Evolutionary conservation across 1,140 invertebrate genomes (phyloP), one percentile per base, ranked within the genome.

Genomic region (Lepidotrigona ventralis): DNA sequence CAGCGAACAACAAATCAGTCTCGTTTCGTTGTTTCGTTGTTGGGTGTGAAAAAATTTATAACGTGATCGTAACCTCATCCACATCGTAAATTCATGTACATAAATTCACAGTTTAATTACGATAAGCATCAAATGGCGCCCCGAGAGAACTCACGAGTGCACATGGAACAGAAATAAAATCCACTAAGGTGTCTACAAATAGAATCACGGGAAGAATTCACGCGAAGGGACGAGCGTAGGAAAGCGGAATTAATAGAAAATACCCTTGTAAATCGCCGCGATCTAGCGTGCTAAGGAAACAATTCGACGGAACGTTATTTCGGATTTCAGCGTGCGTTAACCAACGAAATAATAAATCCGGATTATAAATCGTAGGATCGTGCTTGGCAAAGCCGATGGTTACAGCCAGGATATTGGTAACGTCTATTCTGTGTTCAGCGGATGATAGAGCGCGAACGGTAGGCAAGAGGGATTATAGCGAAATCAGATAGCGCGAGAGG

Each of bases 361-460:
- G 11, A 74, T 53, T 23, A 74, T 74, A 74, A 74, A 74, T 74
- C 12, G 56, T 29, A 54, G 15, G 51, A 29, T 54, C 51, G 51
- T 26, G 53, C 29, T 39, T 53, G 21, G 17, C 56, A 56, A 33
- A 56, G 26, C 72, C 21, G 15, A 29, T 58, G 21, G 54, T 74
- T 74, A 74, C 11, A 74, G 21, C 14, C 21, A 46, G 26, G 12
- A n/a, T 58, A 23, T 64, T 39, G 72, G 69, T 64, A 66, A 23
- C 70, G 71, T 76, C 33, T 54, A 53, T 56, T 56, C 51, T 39
- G 66, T 64, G n/a, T 60, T 14, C 58, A n/a, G 26, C 33, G n/a
- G 19, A 83, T 26, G 68, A 79, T 33, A 56, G 39, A 58, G 72
- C 54, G 75, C 29, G 71, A n/a, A 63, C 81, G 80, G 33, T 64